Evolutionary conservation across 2,113 vertebrate genomes (phyloP), one percentile per base, ranked within the genome.

Genomic region (Lathamus discolor): DNA sequence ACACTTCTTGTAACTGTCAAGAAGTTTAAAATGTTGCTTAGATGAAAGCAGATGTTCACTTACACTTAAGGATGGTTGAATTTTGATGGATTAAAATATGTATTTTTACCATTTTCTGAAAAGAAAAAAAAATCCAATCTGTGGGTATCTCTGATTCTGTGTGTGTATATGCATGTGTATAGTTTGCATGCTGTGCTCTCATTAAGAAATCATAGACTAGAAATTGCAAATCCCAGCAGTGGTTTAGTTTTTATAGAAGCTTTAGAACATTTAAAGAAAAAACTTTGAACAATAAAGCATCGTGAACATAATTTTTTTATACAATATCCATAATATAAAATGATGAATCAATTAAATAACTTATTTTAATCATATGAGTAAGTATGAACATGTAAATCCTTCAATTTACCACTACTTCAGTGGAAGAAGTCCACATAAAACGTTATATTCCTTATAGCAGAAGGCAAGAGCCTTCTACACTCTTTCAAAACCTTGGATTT

Each of bases 1-100:
- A 44, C 41, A 94, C 81, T 98, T 88, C 95, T 94, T 95, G 70
- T 92, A 95, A 92, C 92, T 97, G 97, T 96, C 97, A 98, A 96
- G 90, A 97, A 96, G 79, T 98, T 97, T 97, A 93, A 96, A 95
- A 96, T 87, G 61, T 95, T 96, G 95, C 86, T 91, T 73, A 92
- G 93, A 73, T 90, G 83, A 97, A 93, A 92, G 93, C 91, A 96
- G 72, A 89, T 96, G 46, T 93, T 97, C 91, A 89, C 77, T 95
- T 97, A 90, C 62, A 94, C 52, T 91, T 95, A 91, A 69, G 91
- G 31, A 86, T 88, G 16, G 22, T 17, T 96, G 86, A 92, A 85
- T 92, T 82, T 90, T 97, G 83, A 93, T 97, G 90, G 62, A 92
- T 92, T 95, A 74, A 81, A 76, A 93, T 86, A 37, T 0, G 3